Evolutionary conservation across 2,797 vertebrate genomes (phyloP).

Genomic region (Lithobates pipiens): DNA sequence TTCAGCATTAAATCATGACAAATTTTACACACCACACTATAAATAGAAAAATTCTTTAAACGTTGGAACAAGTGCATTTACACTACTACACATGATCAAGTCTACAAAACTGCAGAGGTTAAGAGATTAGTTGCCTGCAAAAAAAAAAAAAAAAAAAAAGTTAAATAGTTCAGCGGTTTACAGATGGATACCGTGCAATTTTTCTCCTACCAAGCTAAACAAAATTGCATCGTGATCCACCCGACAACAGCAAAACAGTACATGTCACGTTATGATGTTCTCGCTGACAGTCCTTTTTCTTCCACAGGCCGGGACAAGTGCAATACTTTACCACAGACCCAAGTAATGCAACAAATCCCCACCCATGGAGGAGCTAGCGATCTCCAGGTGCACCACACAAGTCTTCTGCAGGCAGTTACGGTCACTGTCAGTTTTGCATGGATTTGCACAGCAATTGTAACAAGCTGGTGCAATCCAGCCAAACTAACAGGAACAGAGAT

Average conservation of each 20-base stretch:
- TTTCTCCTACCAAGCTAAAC: slow-evolving; percentile 79
- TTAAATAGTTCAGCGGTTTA: slow-evolving; percentile 87
- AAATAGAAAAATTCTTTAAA: too few relatives aligned
- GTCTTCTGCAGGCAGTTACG: slow-evolving; percentile 40
- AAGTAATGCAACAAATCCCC: slow-evolving; percentile 86
- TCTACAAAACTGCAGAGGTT: too few relatives aligned
- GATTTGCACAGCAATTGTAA: slow-evolving; percentile 95
- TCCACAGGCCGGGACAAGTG: slow-evolving; percentile 88
- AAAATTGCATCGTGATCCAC: slow-evolving; percentile 97
- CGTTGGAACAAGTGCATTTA: too few relatives aligned
- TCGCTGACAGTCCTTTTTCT: slow-evolving; percentile 74
- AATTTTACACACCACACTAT: too few relatives aligned
- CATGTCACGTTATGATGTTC: slow-evolving; percentile 4
- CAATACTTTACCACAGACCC: slow-evolving; percentile 79
- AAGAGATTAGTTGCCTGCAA: not conserved
- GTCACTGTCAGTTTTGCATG: slow-evolving; percentile 97
- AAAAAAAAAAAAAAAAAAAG: too few relatives aligned
- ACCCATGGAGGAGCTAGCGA: slow-evolving; percentile 77
- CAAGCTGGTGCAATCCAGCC: slow-evolving; percentile 95
- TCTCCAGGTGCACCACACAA: not conserved
- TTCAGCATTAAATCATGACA: too few relatives aligned
- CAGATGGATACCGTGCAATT: slow-evolving; percentile 99
- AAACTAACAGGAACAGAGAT: slow-evolving; percentile 85
- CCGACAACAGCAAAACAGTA: slow-evolving; percentile 89
- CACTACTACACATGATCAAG: too few relatives aligned